Conservation (phyloP, 2,888 invertebrate species). For the Omphaloscelis lunosa region DNA sequence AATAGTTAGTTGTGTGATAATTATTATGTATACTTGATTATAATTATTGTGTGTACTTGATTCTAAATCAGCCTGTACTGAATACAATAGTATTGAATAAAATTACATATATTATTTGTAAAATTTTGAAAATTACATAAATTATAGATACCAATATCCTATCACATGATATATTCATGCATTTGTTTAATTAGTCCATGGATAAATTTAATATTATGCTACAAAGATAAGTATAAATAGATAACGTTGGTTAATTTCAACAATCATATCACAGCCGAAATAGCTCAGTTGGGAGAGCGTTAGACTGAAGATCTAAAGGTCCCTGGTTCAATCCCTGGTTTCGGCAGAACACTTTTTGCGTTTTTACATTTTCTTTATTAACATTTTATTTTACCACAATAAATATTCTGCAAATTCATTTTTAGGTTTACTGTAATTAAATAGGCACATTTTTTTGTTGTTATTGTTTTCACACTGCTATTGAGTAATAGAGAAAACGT, state of each 20-base stretch:
- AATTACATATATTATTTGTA: not conserved
- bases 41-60: no score
- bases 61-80: no score
- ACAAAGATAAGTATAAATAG: not conserved
- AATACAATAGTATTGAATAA: no score
- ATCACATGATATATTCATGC: no score
- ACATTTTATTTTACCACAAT: not conserved
- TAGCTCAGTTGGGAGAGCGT: slow-evolving; percentile 87
- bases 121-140: not conserved
- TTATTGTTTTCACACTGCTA: not conserved
- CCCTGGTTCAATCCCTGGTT: slow-evolving; percentile 82
- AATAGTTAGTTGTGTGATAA: no score
- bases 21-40: no score
- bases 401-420: not conserved
- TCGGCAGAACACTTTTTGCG: slow-evolving; percentile 70
- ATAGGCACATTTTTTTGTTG: not conserved
- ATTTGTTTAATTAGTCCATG: no score
- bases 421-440: not conserved
- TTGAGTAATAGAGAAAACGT: not conserved
- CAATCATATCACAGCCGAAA: slow-evolving; percentile 70
- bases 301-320: slow-evolving; percentile 83
- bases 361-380: not conserved
- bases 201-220: not conserved
- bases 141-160: not conserved
- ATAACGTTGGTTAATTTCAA: slow-evolving; percentile 58